Evolutionary conservation across 2,888 invertebrate genomes (phyloP).

Genomic region (Trichacis sp.): DNA sequence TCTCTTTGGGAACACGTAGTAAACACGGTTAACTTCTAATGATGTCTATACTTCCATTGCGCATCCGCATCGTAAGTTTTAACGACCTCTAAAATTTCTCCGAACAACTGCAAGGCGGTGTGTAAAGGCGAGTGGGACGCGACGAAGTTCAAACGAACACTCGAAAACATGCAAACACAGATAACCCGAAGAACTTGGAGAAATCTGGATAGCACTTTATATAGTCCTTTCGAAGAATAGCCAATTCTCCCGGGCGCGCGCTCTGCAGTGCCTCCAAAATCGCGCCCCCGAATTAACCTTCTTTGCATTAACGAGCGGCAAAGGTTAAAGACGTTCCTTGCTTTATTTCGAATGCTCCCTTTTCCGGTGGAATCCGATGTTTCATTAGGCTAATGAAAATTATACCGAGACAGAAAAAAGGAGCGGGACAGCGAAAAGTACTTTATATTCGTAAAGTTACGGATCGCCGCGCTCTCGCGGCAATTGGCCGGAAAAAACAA

Average conservation of each 20-base stretch:
- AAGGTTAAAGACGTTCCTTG: no score
- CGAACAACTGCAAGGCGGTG: slow-evolving; percentile 13
- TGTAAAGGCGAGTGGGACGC: slow-evolving; percentile 11
- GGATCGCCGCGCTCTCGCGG: no score
- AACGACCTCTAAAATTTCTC: slow-evolving; percentile 35
- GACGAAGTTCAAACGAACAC: slow-evolving; percentile 31
- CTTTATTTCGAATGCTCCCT: no score
- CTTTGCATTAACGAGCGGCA: no score
- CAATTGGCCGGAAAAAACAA: no score
- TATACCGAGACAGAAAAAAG: background rate
- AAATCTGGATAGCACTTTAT: slow-evolving; percentile 7
- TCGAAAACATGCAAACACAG: slow-evolving; percentile 37
- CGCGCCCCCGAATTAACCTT: background rate
- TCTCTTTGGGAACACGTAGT: slow-evolving; percentile 4
- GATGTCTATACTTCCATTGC: slow-evolving; percentile 12
- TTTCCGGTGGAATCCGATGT: no score
- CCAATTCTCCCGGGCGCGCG: slow-evolving; percentile 8
- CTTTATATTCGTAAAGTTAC: slow-evolving; percentile 24
- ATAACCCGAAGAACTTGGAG: slow-evolving; percentile 23
- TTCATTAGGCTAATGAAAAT: no score
- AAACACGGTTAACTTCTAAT: slow-evolving; percentile 13
- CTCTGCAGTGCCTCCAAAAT: slow-evolving; percentile 6
- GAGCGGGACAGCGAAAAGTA: slow-evolving; percentile 26
- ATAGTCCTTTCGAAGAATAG: slow-evolving; percentile 1
- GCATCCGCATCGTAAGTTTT: slow-evolving; percentile 35